Conservation (phyloP, 2,113 vertebrate species). For the Lepus timidus region DNA sequence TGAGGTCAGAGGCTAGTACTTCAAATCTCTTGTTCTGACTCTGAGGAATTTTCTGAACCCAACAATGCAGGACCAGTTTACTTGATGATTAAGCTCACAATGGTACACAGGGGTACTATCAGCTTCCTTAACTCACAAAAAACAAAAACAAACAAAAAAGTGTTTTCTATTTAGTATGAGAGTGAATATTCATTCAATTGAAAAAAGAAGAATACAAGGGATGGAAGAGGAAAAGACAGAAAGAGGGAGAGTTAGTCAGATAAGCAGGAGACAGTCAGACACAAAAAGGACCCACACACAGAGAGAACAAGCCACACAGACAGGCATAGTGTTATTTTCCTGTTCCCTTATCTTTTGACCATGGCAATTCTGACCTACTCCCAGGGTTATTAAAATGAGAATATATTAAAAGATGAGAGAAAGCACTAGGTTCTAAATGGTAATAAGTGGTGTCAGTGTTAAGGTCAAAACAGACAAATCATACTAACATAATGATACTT, state of each 20-base stretch:
- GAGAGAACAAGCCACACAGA: neutral
- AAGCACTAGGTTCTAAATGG: conserved; percentile 31
- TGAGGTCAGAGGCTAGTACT: conserved; percentile 42
- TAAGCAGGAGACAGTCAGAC: neutral
- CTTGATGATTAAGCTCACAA: neutral
- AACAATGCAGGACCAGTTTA: neutral
- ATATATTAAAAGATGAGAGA: conserved; percentile 50
- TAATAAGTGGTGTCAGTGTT: conserved; percentile 7
- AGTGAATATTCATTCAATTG: conserved; percentile 31
- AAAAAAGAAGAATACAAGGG: neutral
- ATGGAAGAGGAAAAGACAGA: neutral
- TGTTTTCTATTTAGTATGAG: neutral
- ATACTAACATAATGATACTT: conserved; percentile 50
- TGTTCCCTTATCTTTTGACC: conserved; percentile 31
- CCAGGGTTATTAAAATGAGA: conserved; percentile 1
- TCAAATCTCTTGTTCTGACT: neutral
- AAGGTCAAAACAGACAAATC: conserved; percentile 38
- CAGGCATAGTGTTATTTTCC: neutral
- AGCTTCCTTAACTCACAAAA: conserved; percentile 44
- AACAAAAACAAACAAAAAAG: neutral
- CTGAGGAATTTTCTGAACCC: neutral
- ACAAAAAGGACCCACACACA: neutral
- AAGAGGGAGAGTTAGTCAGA: neutral
- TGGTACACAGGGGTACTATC: neutral
- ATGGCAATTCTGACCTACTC: conserved; percentile 8